These are phyloP conservation scores for Incurvaria masculella DNA, from an alignment of 2,888 invertebrate genomes.

Conservation along the genomic window DNA sequence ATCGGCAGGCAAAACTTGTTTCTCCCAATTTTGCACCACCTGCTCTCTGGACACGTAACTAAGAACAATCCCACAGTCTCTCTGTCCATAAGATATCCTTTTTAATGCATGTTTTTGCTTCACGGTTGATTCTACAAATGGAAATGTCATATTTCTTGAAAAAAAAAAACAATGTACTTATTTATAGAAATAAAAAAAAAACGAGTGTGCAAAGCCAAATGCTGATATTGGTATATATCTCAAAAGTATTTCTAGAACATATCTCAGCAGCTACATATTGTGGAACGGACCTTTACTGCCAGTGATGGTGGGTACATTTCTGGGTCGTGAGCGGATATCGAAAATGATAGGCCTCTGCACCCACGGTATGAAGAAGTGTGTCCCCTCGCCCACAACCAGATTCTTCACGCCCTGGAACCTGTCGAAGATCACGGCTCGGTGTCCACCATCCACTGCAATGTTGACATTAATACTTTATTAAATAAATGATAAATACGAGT, in stretches of 20 bases:
- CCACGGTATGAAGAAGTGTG: slow-evolving; percentile 99
- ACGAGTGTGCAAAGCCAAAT: neutral
- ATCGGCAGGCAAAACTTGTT: no score
- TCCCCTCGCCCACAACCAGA: slow-evolving; percentile 93
- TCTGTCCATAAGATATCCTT: no score
- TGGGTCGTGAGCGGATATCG: slow-evolving; percentile 93
- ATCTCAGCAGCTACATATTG: neutral
- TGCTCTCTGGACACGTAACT: no score
- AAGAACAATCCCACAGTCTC: no score
- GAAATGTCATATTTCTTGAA: no score
- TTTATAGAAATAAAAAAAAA: neutral
- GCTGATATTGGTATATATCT: neutral
- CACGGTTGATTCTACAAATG: no score
- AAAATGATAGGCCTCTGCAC: slow-evolving; percentile 98
- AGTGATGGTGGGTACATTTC: slow-evolving; percentile 95
- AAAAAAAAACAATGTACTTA: no score
- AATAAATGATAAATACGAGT: no score
- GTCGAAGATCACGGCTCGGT: slow-evolving; percentile 99
- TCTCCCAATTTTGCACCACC: no score
- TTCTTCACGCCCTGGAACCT: slow-evolving; percentile 94
- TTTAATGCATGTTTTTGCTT: no score
- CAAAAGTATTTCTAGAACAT: neutral
- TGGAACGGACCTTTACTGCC: slow-evolving; percentile 92
- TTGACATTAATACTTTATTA: slow-evolving; percentile 17
- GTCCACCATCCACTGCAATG: slow-evolving; percentile 91